Evolutionary conservation across 2,797 vertebrate genomes (phyloP), one percentile per base, ranked within the genome.

Genomic region (Lepilemur ruficaudatus): DNA sequence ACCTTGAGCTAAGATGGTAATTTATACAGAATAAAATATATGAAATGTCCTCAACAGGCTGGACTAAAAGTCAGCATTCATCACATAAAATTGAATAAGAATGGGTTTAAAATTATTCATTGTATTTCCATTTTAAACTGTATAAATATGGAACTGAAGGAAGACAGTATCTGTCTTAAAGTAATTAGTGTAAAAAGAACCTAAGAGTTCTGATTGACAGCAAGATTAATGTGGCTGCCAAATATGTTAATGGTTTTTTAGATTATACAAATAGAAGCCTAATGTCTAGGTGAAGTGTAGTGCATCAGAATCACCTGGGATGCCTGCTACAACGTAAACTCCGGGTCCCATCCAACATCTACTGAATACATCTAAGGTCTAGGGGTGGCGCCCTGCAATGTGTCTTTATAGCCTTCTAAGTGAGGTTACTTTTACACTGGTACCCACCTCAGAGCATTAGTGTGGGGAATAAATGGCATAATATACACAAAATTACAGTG

Each of bases 161-260:
- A 50, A 35, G 25, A 90, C 14, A 69, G 6, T 86, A 38, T 79
- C 59, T 90, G 11, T 82, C 81, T 94, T 80, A n/a, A 65, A 81
- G 13, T 48, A 76, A 76, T 80, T 87, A 32, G 18, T 25, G 14
- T 75, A 75, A 73, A 92, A 94, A 55, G 28, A 88, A 48, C 22
- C 52, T 52, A 28, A 75, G 43, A 3, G 0, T 86, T 92, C 18
- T 95, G 81, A 88, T 30, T 78, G 87, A 90, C 22, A 80, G 78
- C 5, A 86, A 83, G 78, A 76, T 87, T 82, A 89, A 95, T 81
- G 65, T 41, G 72, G 28, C 65, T 94, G 20, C 18, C 50, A 79
- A 81, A 94, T 93, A 61, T 83, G 25, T 70, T 80, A 93, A 91
- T 67, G 13, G 3, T 61, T 93, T 93, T 30, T 67, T 43, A 78